Base-by-base conservation (phyloP, 1,140 invertebrate species). In the Procambarus virginalis region DNA sequence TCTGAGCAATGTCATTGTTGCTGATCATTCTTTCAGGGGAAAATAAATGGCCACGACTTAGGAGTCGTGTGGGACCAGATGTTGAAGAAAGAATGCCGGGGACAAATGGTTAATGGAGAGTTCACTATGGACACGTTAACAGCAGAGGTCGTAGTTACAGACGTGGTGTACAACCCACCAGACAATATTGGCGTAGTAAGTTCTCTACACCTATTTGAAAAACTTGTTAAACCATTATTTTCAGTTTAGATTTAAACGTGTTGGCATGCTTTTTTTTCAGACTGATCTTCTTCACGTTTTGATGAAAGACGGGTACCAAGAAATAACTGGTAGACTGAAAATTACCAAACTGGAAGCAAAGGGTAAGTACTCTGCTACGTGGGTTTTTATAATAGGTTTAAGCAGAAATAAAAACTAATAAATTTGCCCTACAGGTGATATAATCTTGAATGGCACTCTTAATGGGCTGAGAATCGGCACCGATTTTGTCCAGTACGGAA, bases 401-500 rank as follows among this genome's bases (percentile, higher is more conserved):
- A 1, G 22, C 14, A 8, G 34, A 34, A 34, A 68, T 20, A 34
- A 48, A 64, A 17, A 5, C 2, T 34, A 34, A 73, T 64, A 5
- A 64, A 20, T 64, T 20, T 34, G 34, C 22, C 22, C 55, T 79
- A 45, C 51, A 79, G 75, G 58, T 3, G 55, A 45, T 9, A 60
- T 87, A 10, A 51, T 17, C 4, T 60, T 87, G n/a, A 55, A 70
- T 68, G 85, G 85, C 5, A 87, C 77, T 51, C 8, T 87, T 1
- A 87, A 87, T 55, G 78, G 78, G 0, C 76, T 81, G 4, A 60
- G 34, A 8, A 55, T 87, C 17, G 34, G 34, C 12, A 51, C 60
- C 14, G 76, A 87, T 34, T 87, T 87, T 17, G 85, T 73, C 6
- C 77, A 80, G 58, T 77, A 87, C 20, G 78, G 78, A 0, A 79